Evolutionary conservation across 1,140 invertebrate species (phyloP).

Genomic region (Acyrthosiphon pisum): DNA sequence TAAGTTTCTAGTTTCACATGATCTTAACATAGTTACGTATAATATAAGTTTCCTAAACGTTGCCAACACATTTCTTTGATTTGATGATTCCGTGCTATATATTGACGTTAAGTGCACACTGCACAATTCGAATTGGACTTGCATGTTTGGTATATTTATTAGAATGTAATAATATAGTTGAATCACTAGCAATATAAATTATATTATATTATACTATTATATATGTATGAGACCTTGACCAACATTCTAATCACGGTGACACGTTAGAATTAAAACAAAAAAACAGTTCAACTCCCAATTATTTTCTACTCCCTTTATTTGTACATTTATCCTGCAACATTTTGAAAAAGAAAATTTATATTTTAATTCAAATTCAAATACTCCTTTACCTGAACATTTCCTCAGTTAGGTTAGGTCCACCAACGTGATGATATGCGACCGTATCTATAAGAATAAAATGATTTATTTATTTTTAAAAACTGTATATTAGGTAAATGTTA

Average conservation of each 20-base stretch:
- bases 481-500: not conserved
- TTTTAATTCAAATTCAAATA: not conserved
- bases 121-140: not conserved
- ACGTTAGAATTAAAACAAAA: not conserved
- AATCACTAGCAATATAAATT: not conserved
- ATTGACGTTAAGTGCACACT: not conserved
- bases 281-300: not conserved
- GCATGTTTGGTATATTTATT: not conserved
- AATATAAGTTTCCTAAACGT: not conserved
- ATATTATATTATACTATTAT: no score
- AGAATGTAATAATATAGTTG: not conserved
- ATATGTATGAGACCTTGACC: not conserved
- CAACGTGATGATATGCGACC: not conserved
- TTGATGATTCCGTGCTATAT: not conserved
- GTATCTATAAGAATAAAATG: not conserved
- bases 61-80: not conserved
- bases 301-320: not conserved
- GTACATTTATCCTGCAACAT: not conserved
- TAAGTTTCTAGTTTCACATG: not conserved
- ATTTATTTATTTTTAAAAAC: conserved; percentile 4
- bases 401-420: not conserved
- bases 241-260: not conserved
- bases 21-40: not conserved
- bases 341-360: not conserved
- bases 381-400: not conserved